These are phyloP conservation scores for Megalops atlanticus DNA, from an alignment of 2,113 vertebrate species.

Conservation along the genomic window DNA sequence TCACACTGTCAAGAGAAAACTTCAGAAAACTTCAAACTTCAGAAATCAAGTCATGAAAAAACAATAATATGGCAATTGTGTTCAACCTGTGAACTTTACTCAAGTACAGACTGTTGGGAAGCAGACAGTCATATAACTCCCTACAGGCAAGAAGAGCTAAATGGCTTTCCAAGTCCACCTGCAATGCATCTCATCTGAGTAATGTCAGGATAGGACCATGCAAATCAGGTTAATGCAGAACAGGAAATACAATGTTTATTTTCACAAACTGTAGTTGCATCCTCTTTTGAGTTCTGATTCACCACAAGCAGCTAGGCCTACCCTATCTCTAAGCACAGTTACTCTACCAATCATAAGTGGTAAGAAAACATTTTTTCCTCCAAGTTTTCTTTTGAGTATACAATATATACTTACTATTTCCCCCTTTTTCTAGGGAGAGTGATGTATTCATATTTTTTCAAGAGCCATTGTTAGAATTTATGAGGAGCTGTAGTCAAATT, in stretches of 20 bases:
- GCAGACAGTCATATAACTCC: too few species aligned
- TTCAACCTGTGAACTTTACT: too few species aligned
- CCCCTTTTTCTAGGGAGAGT: not conserved
- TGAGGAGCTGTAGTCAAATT: not conserved
- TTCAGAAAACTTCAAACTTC: conserved; percentile 15
- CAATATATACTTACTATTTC: not conserved
- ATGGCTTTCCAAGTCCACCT: too few species aligned
- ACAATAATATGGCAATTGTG: not conserved
- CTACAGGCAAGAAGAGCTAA: too few species aligned
- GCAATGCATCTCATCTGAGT: not conserved
- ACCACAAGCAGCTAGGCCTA: not conserved
- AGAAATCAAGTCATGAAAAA: too few species aligned
- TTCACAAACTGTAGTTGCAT: not conserved
- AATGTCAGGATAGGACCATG: not conserved
- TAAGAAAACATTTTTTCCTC: too few species aligned
- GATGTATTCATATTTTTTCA: not conserved
- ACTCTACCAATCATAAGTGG: not conserved
- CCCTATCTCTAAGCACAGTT: not conserved
- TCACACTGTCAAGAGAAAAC: too few species aligned
- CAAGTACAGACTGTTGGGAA: too few species aligned
- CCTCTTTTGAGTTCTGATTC: not conserved
- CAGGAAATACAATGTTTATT: not conserved
- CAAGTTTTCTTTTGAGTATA: not conserved
- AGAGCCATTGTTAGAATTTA: not conserved
- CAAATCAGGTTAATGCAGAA: not conserved